Conservation (phyloP, 35 echinoderm and acorn worm species). For the Heliocidaris tuberculata region DNA sequence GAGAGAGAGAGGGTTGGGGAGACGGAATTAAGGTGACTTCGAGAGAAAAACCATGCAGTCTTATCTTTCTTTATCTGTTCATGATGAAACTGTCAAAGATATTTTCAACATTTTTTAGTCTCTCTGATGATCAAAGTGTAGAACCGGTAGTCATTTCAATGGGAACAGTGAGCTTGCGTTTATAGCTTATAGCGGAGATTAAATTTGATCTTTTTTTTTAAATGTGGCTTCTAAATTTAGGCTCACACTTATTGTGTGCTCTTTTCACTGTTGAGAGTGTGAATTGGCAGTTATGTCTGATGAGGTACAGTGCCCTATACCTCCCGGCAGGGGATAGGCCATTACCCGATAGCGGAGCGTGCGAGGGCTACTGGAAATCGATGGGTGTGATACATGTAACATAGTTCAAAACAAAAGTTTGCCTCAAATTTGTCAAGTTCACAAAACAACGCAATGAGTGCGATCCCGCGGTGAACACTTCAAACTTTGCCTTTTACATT, state of each 20-base stretch:
- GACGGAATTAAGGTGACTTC: background rate
- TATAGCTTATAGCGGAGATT: background rate
- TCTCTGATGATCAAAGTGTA: background rate
- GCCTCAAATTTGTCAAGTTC: slow-evolving; percentile 10
- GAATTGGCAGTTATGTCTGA: background rate
- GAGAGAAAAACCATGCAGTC: background rate
- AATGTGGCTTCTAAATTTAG: background rate
- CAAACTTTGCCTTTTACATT: background rate
- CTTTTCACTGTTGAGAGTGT: background rate
- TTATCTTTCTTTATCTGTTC: background rate
- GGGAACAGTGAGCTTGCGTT: background rate
- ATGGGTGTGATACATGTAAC: background rate
- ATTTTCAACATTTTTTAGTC: background rate
- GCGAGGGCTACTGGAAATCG: background rate
- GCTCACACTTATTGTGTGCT: background rate
- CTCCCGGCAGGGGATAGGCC: background rate
- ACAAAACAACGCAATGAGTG: background rate
- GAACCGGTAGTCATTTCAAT: too few relatives aligned
- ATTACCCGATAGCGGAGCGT: background rate
- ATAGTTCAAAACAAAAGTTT: slow-evolving; percentile 5
- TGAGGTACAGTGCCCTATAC: background rate
- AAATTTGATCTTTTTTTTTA: background rate
- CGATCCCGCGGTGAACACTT: background rate
- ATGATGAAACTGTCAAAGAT: background rate
- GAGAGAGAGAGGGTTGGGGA: background rate